Evolutionary conservation across 2,113 vertebrate genomes (phyloP).

Genomic region (Ibidorhyncha struthersii): DNA sequence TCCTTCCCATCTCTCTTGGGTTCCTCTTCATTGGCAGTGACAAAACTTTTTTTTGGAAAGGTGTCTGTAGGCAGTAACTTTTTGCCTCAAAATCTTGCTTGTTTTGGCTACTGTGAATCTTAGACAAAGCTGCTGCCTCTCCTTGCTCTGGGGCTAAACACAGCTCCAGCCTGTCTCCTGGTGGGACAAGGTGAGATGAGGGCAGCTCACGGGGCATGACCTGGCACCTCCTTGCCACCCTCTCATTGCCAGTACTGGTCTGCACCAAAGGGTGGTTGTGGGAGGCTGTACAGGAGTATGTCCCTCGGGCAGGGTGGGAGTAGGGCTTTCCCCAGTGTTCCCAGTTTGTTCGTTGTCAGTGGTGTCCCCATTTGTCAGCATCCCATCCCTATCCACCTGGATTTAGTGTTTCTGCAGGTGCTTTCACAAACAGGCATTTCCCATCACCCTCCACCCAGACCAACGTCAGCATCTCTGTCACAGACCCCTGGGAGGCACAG

Average conservation of each 20-base stretch:
- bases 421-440: neutral
- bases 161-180: accelerated
- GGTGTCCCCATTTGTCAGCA: neutral
- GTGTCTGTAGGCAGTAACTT: neutral
- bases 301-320: neutral
- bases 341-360: neutral
- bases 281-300: neutral
- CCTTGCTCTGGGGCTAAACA: neutral
- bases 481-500: neutral
- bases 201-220: neutral
- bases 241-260: neutral
- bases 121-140: neutral
- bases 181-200: neutral
- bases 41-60: neutral
- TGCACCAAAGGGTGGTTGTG: neutral
- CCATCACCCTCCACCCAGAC: neutral
- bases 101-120: neutral
- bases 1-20: neutral
- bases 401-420: neutral
- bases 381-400: neutral
- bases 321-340: neutral
- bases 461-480: neutral
- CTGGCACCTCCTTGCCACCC: neutral
- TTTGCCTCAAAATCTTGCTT: neutral
- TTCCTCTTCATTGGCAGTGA: neutral